These are phyloP conservation scores for Thaumetopoea pityocampa DNA, from an alignment of 1,140 invertebrate species.

Conservation along the genomic window DNA sequence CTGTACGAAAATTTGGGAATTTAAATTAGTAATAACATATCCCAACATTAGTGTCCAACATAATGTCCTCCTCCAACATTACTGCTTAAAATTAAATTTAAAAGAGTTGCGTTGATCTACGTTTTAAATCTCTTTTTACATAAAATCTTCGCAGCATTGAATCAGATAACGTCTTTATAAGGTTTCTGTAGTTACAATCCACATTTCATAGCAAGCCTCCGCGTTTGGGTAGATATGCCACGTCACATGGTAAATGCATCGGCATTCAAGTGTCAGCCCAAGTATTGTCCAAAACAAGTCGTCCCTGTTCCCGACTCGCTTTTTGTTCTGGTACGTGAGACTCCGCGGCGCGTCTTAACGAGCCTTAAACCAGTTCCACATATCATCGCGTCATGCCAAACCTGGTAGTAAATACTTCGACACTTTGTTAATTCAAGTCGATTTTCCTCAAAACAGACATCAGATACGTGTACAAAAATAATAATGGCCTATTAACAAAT, in stretches of 20 bases:
- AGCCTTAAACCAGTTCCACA: constrained; percentile 68
- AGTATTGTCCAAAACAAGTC: constrained; percentile 68
- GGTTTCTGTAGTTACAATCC: constrained; percentile 4
- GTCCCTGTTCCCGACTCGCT: constrained; percentile 44
- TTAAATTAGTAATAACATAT: no score
- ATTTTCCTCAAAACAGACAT: constrained; percentile 26
- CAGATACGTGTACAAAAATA: constrained; percentile 5
- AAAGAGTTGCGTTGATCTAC: no score
- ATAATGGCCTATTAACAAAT: background rate
- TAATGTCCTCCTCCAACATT: no score
- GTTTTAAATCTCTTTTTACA: no score
- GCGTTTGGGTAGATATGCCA: constrained; percentile 30
- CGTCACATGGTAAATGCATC: constrained; percentile 49
- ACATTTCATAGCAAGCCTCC: constrained; percentile 12
- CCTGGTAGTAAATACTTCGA: constrained; percentile 60
- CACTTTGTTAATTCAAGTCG: constrained; percentile 46
- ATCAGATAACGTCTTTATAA: constrained; percentile 9
- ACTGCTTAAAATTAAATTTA: no score
- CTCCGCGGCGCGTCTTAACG: constrained; percentile 63
- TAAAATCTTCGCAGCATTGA: no score
- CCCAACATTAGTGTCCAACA: no score
- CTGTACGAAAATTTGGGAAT: no score
- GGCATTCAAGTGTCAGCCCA: constrained; percentile 59
- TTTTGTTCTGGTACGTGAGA: constrained; percentile 69
- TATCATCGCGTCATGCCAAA: constrained; percentile 63